Conservation (phyloP, 2,797 vertebrate genomes). For the Epinephelus awoara region DNA sequence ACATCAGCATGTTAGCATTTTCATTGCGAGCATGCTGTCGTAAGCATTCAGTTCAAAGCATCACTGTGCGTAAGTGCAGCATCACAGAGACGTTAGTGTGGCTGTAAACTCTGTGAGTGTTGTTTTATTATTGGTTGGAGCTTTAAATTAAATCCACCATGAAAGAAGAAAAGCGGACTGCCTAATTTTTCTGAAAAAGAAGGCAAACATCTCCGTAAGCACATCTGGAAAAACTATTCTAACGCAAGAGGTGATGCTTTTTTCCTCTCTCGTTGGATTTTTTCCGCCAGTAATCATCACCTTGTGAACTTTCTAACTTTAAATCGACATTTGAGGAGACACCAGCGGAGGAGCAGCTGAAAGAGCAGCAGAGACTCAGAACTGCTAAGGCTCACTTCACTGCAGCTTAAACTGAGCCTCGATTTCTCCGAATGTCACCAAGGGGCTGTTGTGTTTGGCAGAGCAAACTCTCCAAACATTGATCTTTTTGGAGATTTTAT, state of each 20-base stretch:
- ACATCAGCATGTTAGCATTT: neutral
- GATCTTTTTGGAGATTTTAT: slow-evolving; percentile 19
- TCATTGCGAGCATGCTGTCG: neutral
- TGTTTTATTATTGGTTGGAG: neutral
- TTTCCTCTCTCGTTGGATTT: slow-evolving; percentile 3
- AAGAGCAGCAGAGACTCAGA: neutral
- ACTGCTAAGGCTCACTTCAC: slow-evolving; percentile 1
- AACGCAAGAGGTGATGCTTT: slow-evolving; percentile 9
- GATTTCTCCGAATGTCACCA: slow-evolving; percentile 19
- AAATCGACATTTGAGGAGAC: slow-evolving; percentile 36
- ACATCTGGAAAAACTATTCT: slow-evolving; percentile 40
- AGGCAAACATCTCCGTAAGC: neutral
- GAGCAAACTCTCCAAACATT: slow-evolving; percentile 30
- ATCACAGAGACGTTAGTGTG: neutral
- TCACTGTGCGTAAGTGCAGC: neutral
- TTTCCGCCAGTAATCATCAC: slow-evolving; percentile 19
- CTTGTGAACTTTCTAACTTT: slow-evolving; percentile 27
- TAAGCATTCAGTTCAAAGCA: neutral
- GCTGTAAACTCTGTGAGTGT: neutral
- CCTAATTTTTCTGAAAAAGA: neutral
- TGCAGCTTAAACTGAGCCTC: neutral
- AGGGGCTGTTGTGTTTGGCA: slow-evolving; percentile 45
- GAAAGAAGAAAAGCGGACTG: slow-evolving; percentile 7
- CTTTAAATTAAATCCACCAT: slow-evolving; percentile 27
- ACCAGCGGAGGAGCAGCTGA: neutral